Base-by-base conservation (phyloP, 2,888 invertebrate species). In the Druceiella hillmani region DNA sequence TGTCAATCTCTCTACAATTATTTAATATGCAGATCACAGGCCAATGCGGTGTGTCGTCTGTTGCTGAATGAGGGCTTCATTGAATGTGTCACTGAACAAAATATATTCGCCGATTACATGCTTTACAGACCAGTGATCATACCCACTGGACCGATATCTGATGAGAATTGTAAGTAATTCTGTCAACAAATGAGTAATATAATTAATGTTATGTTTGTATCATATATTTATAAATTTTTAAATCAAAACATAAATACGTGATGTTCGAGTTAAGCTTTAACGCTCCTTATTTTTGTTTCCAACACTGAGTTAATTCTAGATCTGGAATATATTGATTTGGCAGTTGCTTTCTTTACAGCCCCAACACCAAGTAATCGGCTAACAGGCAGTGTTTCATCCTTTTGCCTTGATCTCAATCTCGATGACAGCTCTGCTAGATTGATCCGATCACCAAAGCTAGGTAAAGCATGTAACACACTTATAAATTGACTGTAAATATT, bases 61-160 rank as follows among this genome's bases (percentile, higher is more conserved):
- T 66, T 91, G 22, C 57, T 90, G 10, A 83, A 82, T 56, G 82
- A 82, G 2, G 83, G 83, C 10, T 84, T 82, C 52, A 75, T 91
- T 52, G 86, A 87, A 54, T 74, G 79, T 39, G 62, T 77, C 40
- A 63, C 71, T 2, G 81, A 83, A 46, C 63, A 76, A 30, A 61
- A 67, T 0, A 76, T 78, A 50, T 68, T 74, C 46, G 79, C 77
- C 16, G 79, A 78, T 54, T 78, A 79, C 56, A 75, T 74, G 2
- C 65, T 80, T 3, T 81, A 80, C 54, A 68, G 68, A 45, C 75
- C 68, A 1, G 49, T 53, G 3, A 50, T 51, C 3, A 36, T 55
- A 14, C 56, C 59, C 2, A 40, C 51, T 11, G 40, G 49, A 9
- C 39, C 38, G 12, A 33, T 51, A 12, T 52, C 55, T 1, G 55